Base-by-base conservation (phyloP, 2,113 vertebrate species). In the Lasiurus borealis region DNA sequence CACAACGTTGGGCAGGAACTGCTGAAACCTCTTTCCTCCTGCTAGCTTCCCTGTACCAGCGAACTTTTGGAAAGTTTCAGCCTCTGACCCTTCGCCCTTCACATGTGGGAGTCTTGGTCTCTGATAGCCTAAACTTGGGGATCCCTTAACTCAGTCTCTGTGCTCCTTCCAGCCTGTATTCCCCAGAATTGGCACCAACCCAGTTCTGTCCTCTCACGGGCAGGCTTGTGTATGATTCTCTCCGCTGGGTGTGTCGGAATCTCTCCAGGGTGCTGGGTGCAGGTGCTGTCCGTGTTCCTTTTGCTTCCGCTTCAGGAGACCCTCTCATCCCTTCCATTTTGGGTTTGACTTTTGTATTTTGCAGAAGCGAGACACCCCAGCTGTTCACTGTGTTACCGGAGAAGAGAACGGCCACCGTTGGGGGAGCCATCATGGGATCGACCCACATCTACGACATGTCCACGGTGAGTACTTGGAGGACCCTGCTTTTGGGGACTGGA, bases 381-480 rank as follows among this genome's bases (percentile, higher is more conserved):
- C 98, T 99, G 25, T 99, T 98, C 97, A 99, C 99, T 0, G 99
- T 99, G 68, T 98, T 99, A 46, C 99, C 99, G 0, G 99, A 99
- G 98, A 99, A 99, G 97, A 98, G 99, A 93, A 99, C 99, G 0
- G 99, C 99, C 7, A 98, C 99, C 0, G 98, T 99, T 1, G 99
- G 99, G 16, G 98, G 98, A 0, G 99, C 99, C 94, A 99, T 99
- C 99, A 99, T 99, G 99, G 99, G 98, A 4, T 99, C 99, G 0
- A 99, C 99, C 0, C 99, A 99, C 98, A 99, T 99, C 97, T 99
- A 99, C 57, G 99, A 99, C 88, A 98, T 99, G 97, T 96, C 98
- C 4, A 98, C 98, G 6, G 98, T 98, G 78, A 97, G 97, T 10
- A 29, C 64, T 52, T 34, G 29, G 44, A 81, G 77, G 76, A 66